phyloP scores from a whole-genome alignment of 2,888 invertebrate genomes.

The Cecidostiba fungosa region DNA sequence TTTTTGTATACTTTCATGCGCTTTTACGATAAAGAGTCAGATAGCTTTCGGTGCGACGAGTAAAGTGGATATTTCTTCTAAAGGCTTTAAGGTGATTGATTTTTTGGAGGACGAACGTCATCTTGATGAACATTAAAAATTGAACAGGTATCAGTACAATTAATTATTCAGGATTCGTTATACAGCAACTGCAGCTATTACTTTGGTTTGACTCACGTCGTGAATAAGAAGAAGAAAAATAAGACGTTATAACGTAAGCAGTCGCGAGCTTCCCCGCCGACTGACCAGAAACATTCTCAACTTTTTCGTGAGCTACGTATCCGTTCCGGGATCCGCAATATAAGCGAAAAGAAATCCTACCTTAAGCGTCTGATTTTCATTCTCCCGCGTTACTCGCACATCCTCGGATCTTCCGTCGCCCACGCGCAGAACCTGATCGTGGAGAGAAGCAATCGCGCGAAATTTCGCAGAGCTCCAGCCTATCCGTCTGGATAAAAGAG shows the following conservation, averaged over 20 bases:
- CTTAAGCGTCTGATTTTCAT: background rate
- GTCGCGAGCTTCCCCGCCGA: background rate
- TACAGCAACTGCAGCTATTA: no score
- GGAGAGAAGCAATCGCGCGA: background rate
- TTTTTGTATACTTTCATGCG: background rate
- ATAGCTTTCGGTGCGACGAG: background rate
- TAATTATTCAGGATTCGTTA: no score
- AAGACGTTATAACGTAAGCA: background rate
- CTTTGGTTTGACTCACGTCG: no score
- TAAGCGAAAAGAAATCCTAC: background rate
- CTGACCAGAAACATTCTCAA: background rate
- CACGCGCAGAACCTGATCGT: background rate
- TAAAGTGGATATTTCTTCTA: background rate
- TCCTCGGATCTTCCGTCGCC: background rate
- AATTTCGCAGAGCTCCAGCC: background rate
- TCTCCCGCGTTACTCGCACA: background rate
- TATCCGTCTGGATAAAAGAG: background rate
- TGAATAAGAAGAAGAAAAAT: no score
- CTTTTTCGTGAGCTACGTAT: background rate
- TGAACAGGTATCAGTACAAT: no score
- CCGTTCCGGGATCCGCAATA: background rate
- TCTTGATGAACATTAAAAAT: no score
- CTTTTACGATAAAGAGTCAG: no score
- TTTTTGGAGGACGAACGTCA: no score
- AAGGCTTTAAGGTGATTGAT: no score